Base-by-base conservation (phyloP, 2,888 invertebrate species). In the Euplagia quadripunctaria region DNA sequence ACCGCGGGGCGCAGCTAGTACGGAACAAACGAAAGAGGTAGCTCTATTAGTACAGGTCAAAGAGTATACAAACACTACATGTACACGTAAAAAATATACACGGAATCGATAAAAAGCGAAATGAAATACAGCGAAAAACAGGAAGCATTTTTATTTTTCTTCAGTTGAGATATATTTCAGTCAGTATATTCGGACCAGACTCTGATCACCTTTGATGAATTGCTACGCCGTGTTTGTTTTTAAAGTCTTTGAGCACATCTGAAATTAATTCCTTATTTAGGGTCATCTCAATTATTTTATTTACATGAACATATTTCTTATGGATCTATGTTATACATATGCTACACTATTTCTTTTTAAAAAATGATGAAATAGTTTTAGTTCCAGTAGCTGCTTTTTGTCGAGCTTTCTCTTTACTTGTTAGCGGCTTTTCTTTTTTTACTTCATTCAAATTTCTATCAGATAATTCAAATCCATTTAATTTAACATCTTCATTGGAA, bases 351-450 rank as follows among this genome's bases (percentile, higher is more conserved):
- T 96, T 97, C 91, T 97, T 98, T 82, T 96, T 97, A 90, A 98
- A 98, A 94, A 98, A 98, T 52, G 97, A 97, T 71, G 97, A 97
- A 88, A 98, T 98, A 85, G 96, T 97, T 94, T 98, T 98, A 49
- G 97, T 97, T 69, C 98, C 98, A 85, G 96, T 96, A 51, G 98
- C 98, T 72, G 98, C 97, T 90, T 98, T 98, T 85, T 97, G 97
- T 83, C 97, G 94, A 0, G 97, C 97, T 84, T 98, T 97, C 86
- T 98, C 98, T 92, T 98, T 98, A 12, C 97, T 96, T 64, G 97
- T 96, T 73, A 97, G 85, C 46, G 94, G 87, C 76, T 96, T 96
- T 78, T 96, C 94, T 86, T 97, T 94, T 87, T 96, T 96, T 2
- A 89, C 82, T 77, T 96, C 96, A 71, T 90, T 88, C 70, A 93